Percentiles rank a stretch among this genome's conserved stretches.
phyloP scores from a whole-genome alignment of 2,888 invertebrate species.

The Timema podura region DNA sequence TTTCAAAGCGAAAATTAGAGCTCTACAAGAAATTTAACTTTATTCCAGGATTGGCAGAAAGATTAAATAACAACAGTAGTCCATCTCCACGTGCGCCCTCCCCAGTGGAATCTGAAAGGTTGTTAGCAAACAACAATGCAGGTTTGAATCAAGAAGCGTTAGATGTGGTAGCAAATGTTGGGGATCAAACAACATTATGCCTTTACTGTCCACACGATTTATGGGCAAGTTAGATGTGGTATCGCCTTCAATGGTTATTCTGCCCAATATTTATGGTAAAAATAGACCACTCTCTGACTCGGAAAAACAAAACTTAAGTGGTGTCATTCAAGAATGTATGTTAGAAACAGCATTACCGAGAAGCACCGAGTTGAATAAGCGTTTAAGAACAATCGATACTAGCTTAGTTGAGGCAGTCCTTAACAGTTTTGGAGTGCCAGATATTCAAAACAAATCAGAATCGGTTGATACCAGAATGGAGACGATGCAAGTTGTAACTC shows the following conservation, averaged over 20 bases:
- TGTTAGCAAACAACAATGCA: too few relatives aligned
- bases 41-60: neutral
- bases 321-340: neutral
- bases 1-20: constrained; percentile 56
- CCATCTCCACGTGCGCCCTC: too few relatives aligned
- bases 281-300: neutral
- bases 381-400: constrained; percentile 19
- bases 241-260: neutral
- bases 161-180: too few relatives aligned
- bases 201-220: too few relatives aligned
- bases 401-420: constrained; percentile 23
- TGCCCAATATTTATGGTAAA: constrained; percentile 9
- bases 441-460: constrained; percentile 10
- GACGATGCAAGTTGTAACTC: neutral
- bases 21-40: constrained; percentile 50
- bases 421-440: constrained; percentile 23
- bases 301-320: neutral
- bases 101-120: too few relatives aligned
- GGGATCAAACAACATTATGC: too few relatives aligned
- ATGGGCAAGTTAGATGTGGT: too few relatives aligned
- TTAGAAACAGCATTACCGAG: constrained; percentile 3
- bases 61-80: too few relatives aligned
- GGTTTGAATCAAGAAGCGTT: too few relatives aligned
- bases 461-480: neutral
- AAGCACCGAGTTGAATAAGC: constrained; percentile 18